A percentile compares a stretch with the other conserved stretches of the same genome.
These are phyloP conservation scores for Atta cephalotes DNA, from an alignment of 1,140 invertebrate species.

Conservation along the genomic window DNA sequence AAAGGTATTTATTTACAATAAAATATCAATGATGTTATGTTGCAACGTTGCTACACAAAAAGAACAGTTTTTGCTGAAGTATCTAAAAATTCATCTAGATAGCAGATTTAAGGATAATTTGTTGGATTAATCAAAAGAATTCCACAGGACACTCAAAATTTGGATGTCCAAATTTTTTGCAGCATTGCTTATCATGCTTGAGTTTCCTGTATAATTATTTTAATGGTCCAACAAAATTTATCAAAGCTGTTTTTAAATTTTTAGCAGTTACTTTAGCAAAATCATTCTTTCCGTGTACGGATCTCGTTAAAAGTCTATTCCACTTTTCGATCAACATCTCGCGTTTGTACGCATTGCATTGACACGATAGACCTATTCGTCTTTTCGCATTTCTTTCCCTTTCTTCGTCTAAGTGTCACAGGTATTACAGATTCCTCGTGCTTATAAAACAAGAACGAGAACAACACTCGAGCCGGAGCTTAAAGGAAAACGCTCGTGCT, in stretches of 20 bases:
- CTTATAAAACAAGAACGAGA: conserved; percentile 55
- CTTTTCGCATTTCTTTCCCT: not conserved
- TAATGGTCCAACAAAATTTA: no score
- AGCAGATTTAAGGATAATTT: no score
- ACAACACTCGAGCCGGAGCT: conserved; percentile 47
- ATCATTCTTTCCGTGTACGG: not conserved
- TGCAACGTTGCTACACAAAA: not conserved
- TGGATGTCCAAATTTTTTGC: no score
- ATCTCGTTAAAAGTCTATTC: not conserved
- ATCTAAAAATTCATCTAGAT: no score
- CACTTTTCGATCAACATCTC: not conserved
- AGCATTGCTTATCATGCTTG: no score
- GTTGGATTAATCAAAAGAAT: no score
- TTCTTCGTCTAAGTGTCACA: not conserved
- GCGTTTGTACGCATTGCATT: not conserved
- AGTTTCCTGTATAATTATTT: no score
- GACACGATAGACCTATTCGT: not conserved
- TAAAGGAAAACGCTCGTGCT: conserved; percentile 63
- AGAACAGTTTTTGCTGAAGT: no score
- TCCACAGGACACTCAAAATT: no score
- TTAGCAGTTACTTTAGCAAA: no score
- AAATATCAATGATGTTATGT: not conserved
- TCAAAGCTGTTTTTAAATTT: no score
- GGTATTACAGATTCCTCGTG: conserved; percentile 18
- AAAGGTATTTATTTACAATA: not conserved